Percentiles rank a stretch among this genome's conserved stretches.
These are phyloP conservation scores for Lytechinus pictus DNA, from an alignment of 35 echinoderm and acorn worm genomes.

Conservation along the genomic window DNA sequence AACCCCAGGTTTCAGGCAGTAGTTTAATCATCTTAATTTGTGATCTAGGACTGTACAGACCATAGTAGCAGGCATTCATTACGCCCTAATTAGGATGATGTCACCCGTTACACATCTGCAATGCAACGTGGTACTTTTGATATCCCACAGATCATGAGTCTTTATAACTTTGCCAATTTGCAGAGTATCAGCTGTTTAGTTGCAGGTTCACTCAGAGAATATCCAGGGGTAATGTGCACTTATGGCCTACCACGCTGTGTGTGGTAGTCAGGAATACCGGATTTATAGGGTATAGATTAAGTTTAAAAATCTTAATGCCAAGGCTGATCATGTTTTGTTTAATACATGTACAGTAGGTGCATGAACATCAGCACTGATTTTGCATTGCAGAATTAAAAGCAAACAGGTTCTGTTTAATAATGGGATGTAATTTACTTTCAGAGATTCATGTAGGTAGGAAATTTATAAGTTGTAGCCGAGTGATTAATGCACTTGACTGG, in stretches of 20 bases:
- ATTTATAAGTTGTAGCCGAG: not conserved
- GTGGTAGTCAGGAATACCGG: not conserved
- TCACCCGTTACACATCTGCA: not conserved
- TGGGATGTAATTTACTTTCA: not conserved
- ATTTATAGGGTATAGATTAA: not conserved
- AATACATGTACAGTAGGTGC: not conserved
- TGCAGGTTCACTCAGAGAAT: not conserved
- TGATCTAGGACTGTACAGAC: not conserved
- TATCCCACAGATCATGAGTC: not conserved
- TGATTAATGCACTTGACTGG: not conserved
- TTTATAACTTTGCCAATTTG: not conserved
- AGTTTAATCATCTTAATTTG: not conserved
- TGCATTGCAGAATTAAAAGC: not conserved
- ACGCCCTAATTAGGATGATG: not conserved
- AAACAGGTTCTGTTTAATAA: not conserved
- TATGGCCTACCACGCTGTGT: not conserved
- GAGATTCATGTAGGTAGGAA: not conserved
- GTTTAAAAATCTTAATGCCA: not conserved
- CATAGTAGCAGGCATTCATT: not conserved
- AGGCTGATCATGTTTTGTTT: not conserved
- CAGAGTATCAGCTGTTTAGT: not conserved
- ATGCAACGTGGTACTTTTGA: not conserved
- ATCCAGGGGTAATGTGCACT: not conserved
- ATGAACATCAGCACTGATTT: not conserved
- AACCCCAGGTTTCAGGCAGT: not conserved